Evolutionary conservation across 2,888 invertebrate genomes (phyloP), one percentile per base, ranked within the genome.

Genomic region (Drosophila peninsularis): DNA sequence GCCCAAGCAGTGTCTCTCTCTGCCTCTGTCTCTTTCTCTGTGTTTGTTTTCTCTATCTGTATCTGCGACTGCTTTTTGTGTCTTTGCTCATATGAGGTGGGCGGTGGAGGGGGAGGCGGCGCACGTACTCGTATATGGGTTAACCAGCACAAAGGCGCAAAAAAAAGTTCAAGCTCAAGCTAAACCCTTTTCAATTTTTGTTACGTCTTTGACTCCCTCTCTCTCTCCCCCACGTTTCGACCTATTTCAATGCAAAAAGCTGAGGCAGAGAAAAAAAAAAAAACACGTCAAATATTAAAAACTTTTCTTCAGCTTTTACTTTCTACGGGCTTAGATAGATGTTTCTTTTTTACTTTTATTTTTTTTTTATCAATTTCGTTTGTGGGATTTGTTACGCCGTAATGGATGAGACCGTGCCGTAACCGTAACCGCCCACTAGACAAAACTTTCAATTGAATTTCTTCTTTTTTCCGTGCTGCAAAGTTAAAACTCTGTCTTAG

Each of bases 371-470:
- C 82, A 81, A 86, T 90, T 88, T 90, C 77, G 90, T 83, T 90
- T 84, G 80, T 84, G 90, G 89, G 90, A 90, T 90, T 90, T 90
- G 82, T 80, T 88, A 78, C 82, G 86, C 68, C 75, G 80, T 83
- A 88, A 88, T 78, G 75, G 87, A 78, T 78, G 75, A 75, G 73
- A 67, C 71, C 63, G 62, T 62, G 71, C 76, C 80, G 71, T 72
- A 62, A 68, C 76, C 80, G 71, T 75, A 62, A 69, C 73, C 86
- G 78, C 78, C 83, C 76, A 77, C 77, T 79, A 82, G 86, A 79
- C 70, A 87, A 88, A 90, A 90, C 88, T 90, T 90, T 88, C 90
- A 90, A 90, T 90, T 90, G 90, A 90, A 90, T 90, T 90, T 82
- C 45, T 47, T 39, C 21, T 42, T 47, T 32, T 49, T 41, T 41